A percentile compares a stretch with the other conserved stretches of the same genome.
phyloP scores from a whole-genome alignment of 2,797 vertebrate genomes.

The Rallus crepitans region DNA sequence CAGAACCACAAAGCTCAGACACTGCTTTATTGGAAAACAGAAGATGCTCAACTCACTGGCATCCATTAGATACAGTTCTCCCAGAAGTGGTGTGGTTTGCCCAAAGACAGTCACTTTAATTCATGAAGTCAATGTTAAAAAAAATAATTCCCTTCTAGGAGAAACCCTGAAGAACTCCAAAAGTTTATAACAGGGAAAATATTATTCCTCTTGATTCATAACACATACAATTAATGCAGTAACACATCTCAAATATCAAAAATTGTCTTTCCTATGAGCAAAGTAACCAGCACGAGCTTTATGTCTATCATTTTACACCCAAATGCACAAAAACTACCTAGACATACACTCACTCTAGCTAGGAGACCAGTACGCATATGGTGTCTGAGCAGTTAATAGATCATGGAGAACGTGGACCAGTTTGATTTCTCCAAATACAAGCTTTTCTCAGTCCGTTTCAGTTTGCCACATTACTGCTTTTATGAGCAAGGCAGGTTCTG shows the following conservation, averaged over 20 bases:
- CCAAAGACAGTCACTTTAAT: neutral
- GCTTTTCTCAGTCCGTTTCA: neutral
- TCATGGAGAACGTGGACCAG: rapidly evolving
- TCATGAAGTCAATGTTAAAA: neutral
- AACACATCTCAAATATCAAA: neutral
- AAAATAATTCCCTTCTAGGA: neutral
- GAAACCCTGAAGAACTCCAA: neutral
- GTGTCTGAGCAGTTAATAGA: neutral
- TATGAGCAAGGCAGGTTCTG: neutral
- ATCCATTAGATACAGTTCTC: neutral
- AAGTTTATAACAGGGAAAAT: neutral
- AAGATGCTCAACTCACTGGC: neutral
- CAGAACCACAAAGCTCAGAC: neutral
- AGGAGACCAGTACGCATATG: neutral
- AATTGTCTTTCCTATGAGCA: neutral
- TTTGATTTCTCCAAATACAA: neutral
- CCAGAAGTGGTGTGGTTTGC: neutral
- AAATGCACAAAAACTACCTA: neutral
- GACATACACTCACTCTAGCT: neutral
- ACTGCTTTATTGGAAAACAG: neutral
- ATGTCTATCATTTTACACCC: neutral
- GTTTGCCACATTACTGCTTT: neutral
- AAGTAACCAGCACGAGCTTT: neutral
- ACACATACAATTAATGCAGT: neutral
- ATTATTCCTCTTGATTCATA: neutral